Base-by-base conservation (phyloP, 2,797 vertebrate genomes). In the Moxostoma hubbsi region DNA sequence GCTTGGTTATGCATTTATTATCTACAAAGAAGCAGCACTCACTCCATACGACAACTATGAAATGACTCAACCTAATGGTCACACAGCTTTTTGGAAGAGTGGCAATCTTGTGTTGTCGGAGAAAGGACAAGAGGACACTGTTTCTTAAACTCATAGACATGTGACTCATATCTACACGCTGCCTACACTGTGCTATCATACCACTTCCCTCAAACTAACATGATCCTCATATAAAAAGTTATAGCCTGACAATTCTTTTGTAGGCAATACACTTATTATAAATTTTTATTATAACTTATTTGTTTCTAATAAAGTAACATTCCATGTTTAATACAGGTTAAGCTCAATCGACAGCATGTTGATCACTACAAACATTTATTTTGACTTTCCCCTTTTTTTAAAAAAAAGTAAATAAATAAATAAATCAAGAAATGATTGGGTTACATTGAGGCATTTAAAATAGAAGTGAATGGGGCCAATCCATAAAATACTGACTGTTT, bases 1-100 rank as follows among this genome's bases (percentile, higher is more conserved):
- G 83, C 86, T 82, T 82, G 83, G 74, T 86, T 86, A 83, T 82
- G 50, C 55, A 72, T 50, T 73, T 67, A n/a, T 74, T 71, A 53
- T 70, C 49, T 24, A 24, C 57, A 71, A 58, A 9, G 67, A 65
- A 43, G 45, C 51, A 15, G 55, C 51, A 13, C 61, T 79, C 65
- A 46, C 66, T 66, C 58, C 18, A 63, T 18, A 16, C 7, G 8
- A 59, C 16, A 15, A 66, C 6, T 50, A 47, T 51, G 10, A 47
- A 13, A 10, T 1, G 43, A 64, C 43, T 36, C 36, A 36, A 36
- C 36, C 10, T 64, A 64, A 46, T 64, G 36, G 12, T 72, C 73
- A 75, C 53, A 57, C 67, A 65, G 67, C 47, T 51, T 46, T 16
- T 4, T 16, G 36, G 36, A 36, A 36, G 36, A 36, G 69, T 43